phyloP scores from a whole-genome alignment of 2,113 vertebrate genomes.

The Rutilus rutilus region DNA sequence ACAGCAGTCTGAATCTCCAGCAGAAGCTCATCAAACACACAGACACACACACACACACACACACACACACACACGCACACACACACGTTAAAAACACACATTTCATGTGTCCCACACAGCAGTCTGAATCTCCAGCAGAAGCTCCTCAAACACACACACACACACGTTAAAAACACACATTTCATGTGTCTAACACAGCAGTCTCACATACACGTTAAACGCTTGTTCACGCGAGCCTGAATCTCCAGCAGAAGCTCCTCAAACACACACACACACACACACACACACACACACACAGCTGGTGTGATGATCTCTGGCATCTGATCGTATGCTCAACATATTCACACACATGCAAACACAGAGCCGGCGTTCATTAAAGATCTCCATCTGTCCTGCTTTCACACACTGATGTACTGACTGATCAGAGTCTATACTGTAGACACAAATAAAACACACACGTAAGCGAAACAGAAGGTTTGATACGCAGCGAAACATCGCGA shows the following conservation, averaged over 20 bases:
- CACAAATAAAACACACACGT: constrained; percentile 14
- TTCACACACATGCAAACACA: constrained; percentile 42
- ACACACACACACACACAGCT: background rate
- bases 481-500: background rate
- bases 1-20: too few species aligned
- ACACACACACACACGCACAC: background rate
- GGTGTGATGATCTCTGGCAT: constrained; percentile 2
- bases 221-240: too few species aligned
- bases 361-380: constrained; percentile 46
- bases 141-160: background rate
- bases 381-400: constrained; percentile 53
- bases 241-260: background rate
- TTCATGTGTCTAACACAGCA: background rate
- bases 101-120: too few species aligned
- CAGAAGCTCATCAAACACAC: background rate
- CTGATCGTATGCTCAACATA: constrained; percentile 28
- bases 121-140: too few species aligned
- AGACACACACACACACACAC: too few species aligned
- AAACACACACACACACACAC: background rate
- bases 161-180: background rate
- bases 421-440: too few species aligned
- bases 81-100: too few species aligned
- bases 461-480: background rate
- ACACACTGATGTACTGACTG: background rate
- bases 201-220: background rate